A percentile compares a stretch with the other conserved stretches of the same genome.
Conservation (phyloP, 2,888 invertebrate genomes). For the Drosophila glabriapex region DNA sequence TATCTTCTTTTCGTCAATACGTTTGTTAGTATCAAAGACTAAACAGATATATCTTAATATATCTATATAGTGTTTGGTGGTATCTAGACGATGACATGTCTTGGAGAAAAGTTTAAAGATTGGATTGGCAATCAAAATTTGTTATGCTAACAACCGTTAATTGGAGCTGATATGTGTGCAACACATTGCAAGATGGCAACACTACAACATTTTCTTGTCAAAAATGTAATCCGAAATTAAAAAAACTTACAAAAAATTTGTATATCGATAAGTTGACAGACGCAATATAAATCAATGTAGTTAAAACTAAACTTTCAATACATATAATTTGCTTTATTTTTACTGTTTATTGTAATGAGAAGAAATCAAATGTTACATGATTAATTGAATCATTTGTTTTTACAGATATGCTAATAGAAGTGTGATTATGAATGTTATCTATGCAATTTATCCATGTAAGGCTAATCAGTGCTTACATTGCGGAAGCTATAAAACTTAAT, state of each 20-base stretch:
- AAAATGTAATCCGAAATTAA: not conserved
- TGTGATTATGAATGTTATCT: conserved; percentile 14
- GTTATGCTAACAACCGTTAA: not conserved
- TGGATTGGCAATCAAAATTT: not conserved
- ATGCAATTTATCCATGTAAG: conserved; percentile 20
- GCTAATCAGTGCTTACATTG: conserved; percentile 46
- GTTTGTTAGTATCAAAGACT: not conserved
- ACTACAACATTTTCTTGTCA: not conserved
- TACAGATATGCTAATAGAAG: not conserved
- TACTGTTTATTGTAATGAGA: not conserved
- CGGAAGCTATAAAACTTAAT: conserved; percentile 70
- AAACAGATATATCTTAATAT: not conserved
- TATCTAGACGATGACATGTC: not conserved
- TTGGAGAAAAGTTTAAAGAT: not conserved
- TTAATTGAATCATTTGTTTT: conserved; percentile 1
- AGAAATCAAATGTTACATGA: not conserved
- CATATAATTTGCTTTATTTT: not conserved
- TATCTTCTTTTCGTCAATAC: not conserved
- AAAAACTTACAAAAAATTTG: not conserved
- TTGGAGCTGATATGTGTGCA: not conserved
- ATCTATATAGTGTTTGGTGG: not conserved
- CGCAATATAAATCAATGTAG: not conserved
- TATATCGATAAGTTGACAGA: not conserved
- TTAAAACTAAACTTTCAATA: not conserved
- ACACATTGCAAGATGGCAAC: not conserved